A percentile compares a stretch with the other conserved stretches of the same genome.
phyloP scores from a whole-genome alignment of 2,113 vertebrate species.

The Atrichornis clamosus region DNA sequence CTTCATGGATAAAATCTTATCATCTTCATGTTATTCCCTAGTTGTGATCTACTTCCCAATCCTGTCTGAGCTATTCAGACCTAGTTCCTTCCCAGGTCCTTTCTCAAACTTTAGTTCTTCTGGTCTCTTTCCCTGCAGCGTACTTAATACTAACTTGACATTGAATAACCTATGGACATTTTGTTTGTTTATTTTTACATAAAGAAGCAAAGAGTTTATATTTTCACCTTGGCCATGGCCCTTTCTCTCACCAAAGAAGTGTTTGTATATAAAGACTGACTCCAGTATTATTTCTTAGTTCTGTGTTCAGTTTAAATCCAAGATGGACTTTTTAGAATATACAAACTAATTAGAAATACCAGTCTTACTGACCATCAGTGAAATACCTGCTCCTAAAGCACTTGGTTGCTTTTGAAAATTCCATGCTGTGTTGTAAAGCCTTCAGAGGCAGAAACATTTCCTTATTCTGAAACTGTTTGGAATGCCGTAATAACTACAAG shows the following conservation, averaged over 20 bases:
- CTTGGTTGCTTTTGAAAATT: not conserved
- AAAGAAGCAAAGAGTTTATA: not conserved
- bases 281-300: not conserved
- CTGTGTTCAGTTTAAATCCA: not conserved
- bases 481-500: not conserved
- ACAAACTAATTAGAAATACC: not conserved
- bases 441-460: not conserved
- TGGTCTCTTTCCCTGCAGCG: not conserved
- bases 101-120: not conserved
- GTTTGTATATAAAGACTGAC: not conserved
- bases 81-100: not conserved
- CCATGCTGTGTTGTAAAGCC: not conserved
- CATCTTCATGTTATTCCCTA: not conserved
- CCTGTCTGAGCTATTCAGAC: not conserved
- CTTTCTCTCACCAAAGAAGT: not conserved
- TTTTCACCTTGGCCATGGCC: not conserved
- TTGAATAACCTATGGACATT: not conserved
- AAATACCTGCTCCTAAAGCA: not conserved
- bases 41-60: not conserved
- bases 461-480: not conserved
- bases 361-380: not conserved
- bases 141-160: not conserved
- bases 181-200: not conserved
- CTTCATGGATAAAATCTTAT: not conserved
- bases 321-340: not conserved